Conservation (phyloP, 2,113 vertebrate species). For the Cyprinodon tularosa region DNA sequence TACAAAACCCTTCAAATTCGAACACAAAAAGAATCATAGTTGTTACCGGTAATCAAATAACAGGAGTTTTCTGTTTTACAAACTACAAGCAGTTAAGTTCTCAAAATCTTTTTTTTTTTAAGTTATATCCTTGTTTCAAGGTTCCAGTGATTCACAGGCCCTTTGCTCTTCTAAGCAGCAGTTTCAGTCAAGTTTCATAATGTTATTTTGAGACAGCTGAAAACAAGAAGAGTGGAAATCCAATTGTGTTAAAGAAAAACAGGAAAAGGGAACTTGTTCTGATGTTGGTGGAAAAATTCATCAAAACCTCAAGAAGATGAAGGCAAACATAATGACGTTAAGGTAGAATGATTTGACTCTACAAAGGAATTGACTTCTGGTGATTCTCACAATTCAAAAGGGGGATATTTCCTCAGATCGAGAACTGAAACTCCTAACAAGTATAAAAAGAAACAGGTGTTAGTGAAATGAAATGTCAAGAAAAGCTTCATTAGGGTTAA, state of each 20-base stretch:
- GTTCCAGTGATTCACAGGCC: background rate
- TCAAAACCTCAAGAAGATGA: background rate
- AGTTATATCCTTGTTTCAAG: background rate
- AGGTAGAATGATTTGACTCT: background rate
- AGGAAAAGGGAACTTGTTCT: background rate
- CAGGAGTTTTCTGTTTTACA: background rate
- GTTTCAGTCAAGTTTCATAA: background rate
- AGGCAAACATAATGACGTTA: background rate
- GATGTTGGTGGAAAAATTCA: background rate
- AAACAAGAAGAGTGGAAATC: background rate
- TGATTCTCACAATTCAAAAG: background rate
- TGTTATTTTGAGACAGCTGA: background rate
- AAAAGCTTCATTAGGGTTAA: too few relatives aligned
- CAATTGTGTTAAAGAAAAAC: background rate
- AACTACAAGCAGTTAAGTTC: background rate
- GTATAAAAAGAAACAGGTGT: too few relatives aligned
- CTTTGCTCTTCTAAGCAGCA: background rate
- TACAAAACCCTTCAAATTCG: background rate
- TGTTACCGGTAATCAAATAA: background rate
- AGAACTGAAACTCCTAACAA: too few relatives aligned
- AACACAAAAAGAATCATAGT: background rate
- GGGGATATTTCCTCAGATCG: too few relatives aligned
- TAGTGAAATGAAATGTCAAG: too few relatives aligned
- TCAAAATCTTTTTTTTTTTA: background rate
- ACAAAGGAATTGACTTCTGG: background rate